phyloP scores from a whole-genome alignment of 35 echinoderm and acorn worm species.

The Apostichopus californicus region DNA sequence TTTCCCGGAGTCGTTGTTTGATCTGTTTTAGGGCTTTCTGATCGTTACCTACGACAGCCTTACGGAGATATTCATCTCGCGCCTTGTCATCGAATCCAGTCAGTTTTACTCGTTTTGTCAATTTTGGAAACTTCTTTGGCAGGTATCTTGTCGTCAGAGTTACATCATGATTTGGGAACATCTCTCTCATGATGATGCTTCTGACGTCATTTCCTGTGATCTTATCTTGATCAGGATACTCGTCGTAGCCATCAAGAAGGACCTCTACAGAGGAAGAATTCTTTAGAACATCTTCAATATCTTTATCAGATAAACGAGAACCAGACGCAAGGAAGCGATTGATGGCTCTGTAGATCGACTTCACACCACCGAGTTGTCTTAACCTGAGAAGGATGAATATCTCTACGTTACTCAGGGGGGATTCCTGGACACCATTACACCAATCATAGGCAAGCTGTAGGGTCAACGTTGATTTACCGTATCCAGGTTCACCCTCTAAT shows the following conservation, averaged over 20 bases:
- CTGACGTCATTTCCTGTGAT: background rate
- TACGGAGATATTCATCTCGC: conserved; percentile 1
- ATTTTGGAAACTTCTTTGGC: background rate
- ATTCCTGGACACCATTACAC: background rate
- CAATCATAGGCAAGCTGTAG: conserved; percentile 14
- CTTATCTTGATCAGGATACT: background rate
- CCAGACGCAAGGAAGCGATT: background rate
- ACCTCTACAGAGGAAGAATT: background rate
- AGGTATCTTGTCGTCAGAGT: background rate
- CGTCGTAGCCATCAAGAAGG: background rate
- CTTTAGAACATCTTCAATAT: background rate
- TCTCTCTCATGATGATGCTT: background rate
- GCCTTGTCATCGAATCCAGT: background rate
- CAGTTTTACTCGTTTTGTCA: background rate
- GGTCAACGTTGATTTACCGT: conserved; percentile 12
- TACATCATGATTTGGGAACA: background rate
- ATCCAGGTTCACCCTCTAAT: conserved; percentile 1
- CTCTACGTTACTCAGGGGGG: background rate
- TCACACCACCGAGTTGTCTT: background rate
- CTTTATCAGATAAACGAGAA: background rate
- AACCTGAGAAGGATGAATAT: conserved; percentile 8
- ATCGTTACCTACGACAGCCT: conserved; percentile 20
- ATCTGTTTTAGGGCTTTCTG: background rate
- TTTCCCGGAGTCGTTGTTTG: background rate
- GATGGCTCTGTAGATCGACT: conserved; percentile 14